A percentile compares a stretch with the other conserved stretches of the same genome.
Conservation (phyloP, 2,888 invertebrate species). For the Drosophila hamatofila region DNA sequence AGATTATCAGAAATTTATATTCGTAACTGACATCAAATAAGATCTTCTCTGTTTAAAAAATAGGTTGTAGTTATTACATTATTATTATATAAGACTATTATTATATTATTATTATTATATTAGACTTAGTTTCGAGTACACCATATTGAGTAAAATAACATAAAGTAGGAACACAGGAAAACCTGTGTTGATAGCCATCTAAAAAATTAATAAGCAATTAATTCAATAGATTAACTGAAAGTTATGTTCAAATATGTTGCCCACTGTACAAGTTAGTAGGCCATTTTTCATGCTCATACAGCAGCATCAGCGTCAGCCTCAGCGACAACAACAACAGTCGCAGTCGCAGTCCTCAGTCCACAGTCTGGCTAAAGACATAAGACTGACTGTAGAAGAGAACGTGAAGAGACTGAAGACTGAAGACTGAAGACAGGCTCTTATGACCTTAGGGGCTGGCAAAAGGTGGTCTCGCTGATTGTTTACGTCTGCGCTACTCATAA, state of each 20-base stretch:
- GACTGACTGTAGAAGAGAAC: constrained; percentile 16
- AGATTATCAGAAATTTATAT: no score
- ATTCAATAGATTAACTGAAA: neutral
- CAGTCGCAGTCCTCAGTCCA: no score
- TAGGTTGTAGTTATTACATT: no score
- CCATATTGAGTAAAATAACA: no score
- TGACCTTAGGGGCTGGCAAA: constrained; percentile 79
- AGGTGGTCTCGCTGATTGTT: constrained; percentile 83
- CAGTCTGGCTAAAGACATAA: constrained; percentile 28
- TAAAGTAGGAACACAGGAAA: no score
- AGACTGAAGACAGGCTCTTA: constrained; percentile 58
- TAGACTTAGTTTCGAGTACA: no score
- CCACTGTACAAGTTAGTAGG: constrained; percentile 47
- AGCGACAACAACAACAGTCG: constrained; percentile 18
- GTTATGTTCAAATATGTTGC: neutral
- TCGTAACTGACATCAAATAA: no score
- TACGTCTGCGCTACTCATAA: constrained; percentile 81
- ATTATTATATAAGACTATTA: no score
- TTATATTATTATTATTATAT: no score
- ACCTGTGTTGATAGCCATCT: neutral
- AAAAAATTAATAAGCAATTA: neutral
- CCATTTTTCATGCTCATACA: constrained; percentile 41
- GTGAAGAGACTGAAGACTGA: constrained; percentile 25
- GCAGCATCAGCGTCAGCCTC: constrained; percentile 24
- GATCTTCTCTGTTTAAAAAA: no score